Evolutionary conservation across 2,888 invertebrate species (phyloP).

Genomic region (Tinea trinotella): DNA sequence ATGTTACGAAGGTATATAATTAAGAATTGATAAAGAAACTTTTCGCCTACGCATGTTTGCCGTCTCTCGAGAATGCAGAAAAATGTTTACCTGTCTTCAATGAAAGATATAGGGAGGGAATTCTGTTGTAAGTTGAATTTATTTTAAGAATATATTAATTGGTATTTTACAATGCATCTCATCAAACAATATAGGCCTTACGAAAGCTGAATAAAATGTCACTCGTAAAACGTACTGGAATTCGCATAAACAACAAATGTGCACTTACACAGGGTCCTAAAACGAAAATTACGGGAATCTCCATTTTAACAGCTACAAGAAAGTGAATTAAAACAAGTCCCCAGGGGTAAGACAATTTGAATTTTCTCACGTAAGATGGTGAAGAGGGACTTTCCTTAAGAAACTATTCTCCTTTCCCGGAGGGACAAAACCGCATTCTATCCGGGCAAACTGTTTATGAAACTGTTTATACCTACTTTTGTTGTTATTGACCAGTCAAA

Average conservation of each 20-base stretch:
- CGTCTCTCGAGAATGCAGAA: conserved; percentile 15
- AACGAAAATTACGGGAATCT: conserved; percentile 12
- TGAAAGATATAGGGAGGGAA: not conserved
- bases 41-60: conserved; percentile 11
- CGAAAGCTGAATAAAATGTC: conserved; percentile 5
- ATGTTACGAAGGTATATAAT: conserved; percentile 31
- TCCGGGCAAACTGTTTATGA: conserved; percentile 1
- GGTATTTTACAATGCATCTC: too few species aligned
- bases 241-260: conserved; percentile 6
- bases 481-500: not conserved
- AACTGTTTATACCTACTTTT: not conserved
- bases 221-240: conserved; percentile 1
- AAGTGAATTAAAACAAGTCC: conserved; percentile 17
- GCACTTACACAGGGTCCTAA: conserved; percentile 5
- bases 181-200: not conserved
- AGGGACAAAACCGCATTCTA: conserved; percentile 9
- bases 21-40: conserved; percentile 38
- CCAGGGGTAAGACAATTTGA: conserved; percentile 38
- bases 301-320: conserved; percentile 17
- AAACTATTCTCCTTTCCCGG: conserved; percentile 9
- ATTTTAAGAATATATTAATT: too few species aligned
- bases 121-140: too few species aligned
- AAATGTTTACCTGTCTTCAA: conserved; percentile 2
- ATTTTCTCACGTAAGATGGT: conserved; percentile 40
- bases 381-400: conserved; percentile 14